phyloP scores from a whole-genome alignment of 2,113 vertebrate genomes.

The Nibea albiflora region DNA sequence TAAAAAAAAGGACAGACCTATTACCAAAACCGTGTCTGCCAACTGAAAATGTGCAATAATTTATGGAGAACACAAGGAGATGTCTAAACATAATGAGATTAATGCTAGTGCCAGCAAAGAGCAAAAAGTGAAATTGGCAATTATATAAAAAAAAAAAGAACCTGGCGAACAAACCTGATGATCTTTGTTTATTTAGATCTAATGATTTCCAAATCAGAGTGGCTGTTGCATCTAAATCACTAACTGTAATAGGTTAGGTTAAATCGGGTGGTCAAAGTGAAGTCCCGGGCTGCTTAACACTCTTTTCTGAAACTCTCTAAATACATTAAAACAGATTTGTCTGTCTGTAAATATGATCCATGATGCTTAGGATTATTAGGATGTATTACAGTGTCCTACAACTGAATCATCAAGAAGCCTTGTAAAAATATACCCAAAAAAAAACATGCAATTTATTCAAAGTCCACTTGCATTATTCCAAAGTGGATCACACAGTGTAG shows the following conservation, averaged over 20 bases:
- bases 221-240: constrained; percentile 12
- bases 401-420: neutral
- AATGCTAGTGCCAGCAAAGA: neutral
- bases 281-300: neutral
- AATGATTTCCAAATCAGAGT: neutral
- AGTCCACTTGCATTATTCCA: constrained; percentile 4
- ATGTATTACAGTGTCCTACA: neutral
- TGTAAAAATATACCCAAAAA: neutral
- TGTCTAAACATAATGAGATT: constrained; percentile 39
- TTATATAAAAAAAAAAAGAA: neutral
- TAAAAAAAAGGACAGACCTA: constrained; percentile 18
- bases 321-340: neutral
- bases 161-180: constrained; percentile 4
- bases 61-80: constrained; percentile 8
- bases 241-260: neutral
- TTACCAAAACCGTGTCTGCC: neutral
- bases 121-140: constrained; percentile 13
- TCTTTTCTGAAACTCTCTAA: constrained; percentile 3
- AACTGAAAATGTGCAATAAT: constrained; percentile 13
- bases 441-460: neutral
- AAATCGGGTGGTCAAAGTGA: neutral
- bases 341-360: neutral
- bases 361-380: neutral
- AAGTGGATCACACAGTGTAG: neutral
- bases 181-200: constrained; percentile 15